Conservation (phyloP, 2,113 vertebrate species). For the Seriola quinqueradiata region DNA sequence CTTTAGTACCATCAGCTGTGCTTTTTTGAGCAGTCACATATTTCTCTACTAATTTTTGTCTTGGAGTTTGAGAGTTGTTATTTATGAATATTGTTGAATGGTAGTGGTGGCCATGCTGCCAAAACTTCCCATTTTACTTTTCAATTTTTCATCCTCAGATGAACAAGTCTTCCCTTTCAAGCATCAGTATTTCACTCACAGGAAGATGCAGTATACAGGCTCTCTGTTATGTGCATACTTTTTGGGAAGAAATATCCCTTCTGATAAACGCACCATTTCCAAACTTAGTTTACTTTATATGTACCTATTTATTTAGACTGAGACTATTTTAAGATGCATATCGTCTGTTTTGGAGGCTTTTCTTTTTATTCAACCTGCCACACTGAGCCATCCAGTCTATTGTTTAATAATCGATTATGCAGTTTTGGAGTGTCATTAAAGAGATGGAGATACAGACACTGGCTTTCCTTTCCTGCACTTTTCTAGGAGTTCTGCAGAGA, state of each 20-base stretch:
- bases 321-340: conserved; percentile 51
- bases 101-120: neutral
- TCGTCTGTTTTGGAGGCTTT: conserved; percentile 28
- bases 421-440: conserved; percentile 49
- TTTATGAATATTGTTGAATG: conserved; percentile 21
- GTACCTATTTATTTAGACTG: conserved; percentile 75
- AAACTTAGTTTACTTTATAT: conserved; percentile 45
- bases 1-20: neutral
- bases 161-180: neutral
- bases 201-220: neutral
- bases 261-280: conserved; percentile 23
- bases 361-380: conserved; percentile 58
- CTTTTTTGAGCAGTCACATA: neutral
- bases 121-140: neutral
- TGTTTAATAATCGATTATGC: conserved; percentile 59
- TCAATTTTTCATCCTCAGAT: neutral
- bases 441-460: conserved; percentile 41
- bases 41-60: conserved; percentile 8
- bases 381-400: conserved; percentile 78
- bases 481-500: conserved; percentile 45
- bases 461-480: conserved; percentile 40
- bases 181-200: conserved; percentile 14
- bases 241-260: neutral
- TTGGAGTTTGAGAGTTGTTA: conserved; percentile 30
- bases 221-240: neutral